phyloP scores from a whole-genome alignment of 1,140 invertebrate genomes.

The Drosophila murphyi region DNA sequence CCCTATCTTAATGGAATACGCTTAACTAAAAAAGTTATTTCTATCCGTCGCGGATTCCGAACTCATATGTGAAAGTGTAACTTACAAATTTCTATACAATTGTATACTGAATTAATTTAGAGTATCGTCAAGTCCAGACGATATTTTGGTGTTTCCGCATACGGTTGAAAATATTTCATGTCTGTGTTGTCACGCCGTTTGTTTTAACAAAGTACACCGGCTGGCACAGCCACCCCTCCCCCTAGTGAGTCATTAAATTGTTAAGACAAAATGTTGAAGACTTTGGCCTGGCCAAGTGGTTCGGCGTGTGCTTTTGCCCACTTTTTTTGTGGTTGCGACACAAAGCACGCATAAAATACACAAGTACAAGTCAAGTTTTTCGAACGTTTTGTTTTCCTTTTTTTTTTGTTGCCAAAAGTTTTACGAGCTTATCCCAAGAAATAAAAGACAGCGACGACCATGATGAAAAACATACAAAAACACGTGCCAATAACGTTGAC shows the following conservation, averaged over 20 bases:
- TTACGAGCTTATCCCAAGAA: slow-evolving; percentile 71
- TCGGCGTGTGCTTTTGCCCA: slow-evolving; percentile 31
- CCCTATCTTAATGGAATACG: neutral
- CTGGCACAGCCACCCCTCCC: neutral
- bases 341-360: slow-evolving; percentile 69
- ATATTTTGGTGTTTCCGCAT: slow-evolving; percentile 6
- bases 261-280: slow-evolving; percentile 35
- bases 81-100: no score
- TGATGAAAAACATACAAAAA: slow-evolving; percentile 67
- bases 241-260: slow-evolving; percentile 60
- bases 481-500: slow-evolving; percentile 54
- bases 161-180: slow-evolving; percentile 42
- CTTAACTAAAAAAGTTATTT: neutral
- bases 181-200: slow-evolving; percentile 46
- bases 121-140: neutral
- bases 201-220: slow-evolving; percentile 9
- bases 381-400: slow-evolving; percentile 10
- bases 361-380: slow-evolving; percentile 58
- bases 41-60: no score
- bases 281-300: slow-evolving; percentile 26
- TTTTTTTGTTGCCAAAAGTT: slow-evolving; percentile 62
- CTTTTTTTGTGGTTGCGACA: slow-evolving; percentile 41
- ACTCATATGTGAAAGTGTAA: no score
- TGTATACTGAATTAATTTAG: neutral
- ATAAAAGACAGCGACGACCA: slow-evolving; percentile 45